Evolutionary conservation across 2,888 invertebrate genomes (phyloP), one percentile per base, ranked within the genome.

Genomic region (Aleiodes testaceus): DNA sequence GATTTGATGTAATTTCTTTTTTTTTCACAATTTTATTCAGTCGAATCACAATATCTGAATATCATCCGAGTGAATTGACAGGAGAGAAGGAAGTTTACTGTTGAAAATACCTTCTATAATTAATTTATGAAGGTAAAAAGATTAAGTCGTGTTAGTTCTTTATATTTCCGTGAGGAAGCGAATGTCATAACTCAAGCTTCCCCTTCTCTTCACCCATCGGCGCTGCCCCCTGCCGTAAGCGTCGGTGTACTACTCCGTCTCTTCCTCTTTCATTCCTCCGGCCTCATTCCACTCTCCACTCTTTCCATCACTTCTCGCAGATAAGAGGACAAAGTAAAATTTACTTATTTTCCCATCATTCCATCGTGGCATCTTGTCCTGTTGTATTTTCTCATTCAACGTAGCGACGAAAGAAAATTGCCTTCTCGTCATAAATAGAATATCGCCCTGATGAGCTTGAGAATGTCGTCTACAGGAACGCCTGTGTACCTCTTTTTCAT

Each of bases 341-440:
- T 85, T 82, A 85, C 85, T 87, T 87, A 87, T 86, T 86, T 87
- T 87, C 83, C 78, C 86, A 85, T 86, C 85, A 83, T 81, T 81
- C 80, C 81, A 77, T 77, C 84, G 81, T 81, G 82, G 84, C 86
- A 85, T 85, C 85, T 86, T 84, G 85, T 84, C 82, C 76, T 75
- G 77, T 78, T 80, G 79, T 81, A 78, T 83, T 83, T 83, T 82
- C 83, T 85, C 84, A 80, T 85, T 79, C 79, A 75, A 79, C 76
- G 76, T 77, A 73, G 75, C 78, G 80, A 30, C 78, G 80, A 82
- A 84, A 83, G 85, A 86, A 87, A 87, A 87, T 87, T 86, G 86
- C 84, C 84, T 85, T 73, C 82, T 83, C 85, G 79, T 84, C 81
- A 76, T 79, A 78, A 85, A 79, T 80, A 79, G 80, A 85, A 86